A percentile compares a stretch with the other conserved stretches of the same genome.
Conservation (phyloP, 2,888 invertebrate genomes). For the Drosophila austrosaltans region DNA sequence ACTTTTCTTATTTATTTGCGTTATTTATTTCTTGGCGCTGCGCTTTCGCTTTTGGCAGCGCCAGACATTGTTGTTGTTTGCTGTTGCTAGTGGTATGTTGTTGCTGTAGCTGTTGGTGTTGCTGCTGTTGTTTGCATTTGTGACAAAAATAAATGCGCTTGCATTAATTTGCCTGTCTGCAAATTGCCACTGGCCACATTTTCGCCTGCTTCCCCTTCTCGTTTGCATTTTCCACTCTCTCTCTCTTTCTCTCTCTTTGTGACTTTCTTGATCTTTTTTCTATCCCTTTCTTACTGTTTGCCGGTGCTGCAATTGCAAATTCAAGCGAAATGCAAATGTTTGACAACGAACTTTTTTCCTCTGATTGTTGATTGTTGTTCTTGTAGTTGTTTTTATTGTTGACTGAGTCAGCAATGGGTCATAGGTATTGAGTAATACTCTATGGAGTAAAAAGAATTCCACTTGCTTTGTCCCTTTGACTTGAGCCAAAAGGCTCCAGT, state of each 20-base stretch:
- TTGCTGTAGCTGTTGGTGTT: conserved; percentile 39
- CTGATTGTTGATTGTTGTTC: conserved; percentile 24
- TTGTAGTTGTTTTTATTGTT: conserved; percentile 15
- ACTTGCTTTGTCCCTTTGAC: conserved; percentile 70
- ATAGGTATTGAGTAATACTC: conserved; percentile 49
- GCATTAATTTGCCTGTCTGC: conserved; percentile 77
- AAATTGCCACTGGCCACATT: conserved; percentile 73
- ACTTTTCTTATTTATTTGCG: conserved; percentile 77
- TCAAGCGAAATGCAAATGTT: conserved; percentile 78
- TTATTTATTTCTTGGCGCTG: conserved; percentile 77
- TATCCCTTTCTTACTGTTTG: not conserved
- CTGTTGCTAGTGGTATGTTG: not conserved
- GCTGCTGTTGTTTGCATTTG: conserved; percentile 71
- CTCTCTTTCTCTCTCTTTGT: not conserved
- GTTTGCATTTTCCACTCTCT: not conserved
- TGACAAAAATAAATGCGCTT: conserved; percentile 76
- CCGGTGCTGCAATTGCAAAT: conserved; percentile 65
- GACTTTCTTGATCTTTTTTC: not conserved
- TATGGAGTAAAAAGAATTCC: conserved; percentile 33
- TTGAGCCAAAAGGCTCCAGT: conserved; percentile 43
- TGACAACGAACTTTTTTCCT: conserved; percentile 70
- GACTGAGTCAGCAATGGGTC: conserved; percentile 55
- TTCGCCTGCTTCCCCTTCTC: not conserved
- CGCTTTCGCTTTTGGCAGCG: conserved; percentile 75
- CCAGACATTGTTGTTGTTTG: conserved; percentile 57